Evolutionary conservation across 2,797 vertebrate genomes (phyloP).

Genomic region (Sebastes vulpes): DNA sequence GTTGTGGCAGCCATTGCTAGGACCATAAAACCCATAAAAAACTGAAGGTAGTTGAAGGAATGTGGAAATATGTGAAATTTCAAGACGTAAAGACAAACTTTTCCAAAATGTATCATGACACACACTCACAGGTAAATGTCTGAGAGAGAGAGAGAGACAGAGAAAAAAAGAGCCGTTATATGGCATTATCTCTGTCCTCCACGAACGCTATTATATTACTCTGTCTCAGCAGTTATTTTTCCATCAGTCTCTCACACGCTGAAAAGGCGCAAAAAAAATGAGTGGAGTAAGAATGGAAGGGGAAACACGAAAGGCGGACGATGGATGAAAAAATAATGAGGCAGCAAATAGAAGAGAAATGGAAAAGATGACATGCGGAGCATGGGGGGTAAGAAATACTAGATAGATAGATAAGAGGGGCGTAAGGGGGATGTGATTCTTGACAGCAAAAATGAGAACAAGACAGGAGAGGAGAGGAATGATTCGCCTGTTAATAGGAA

Average conservation of each 20-base stretch:
- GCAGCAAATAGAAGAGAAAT: constrained; percentile 2
- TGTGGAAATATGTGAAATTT: not conserved
- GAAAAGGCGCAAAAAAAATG: constrained; percentile 6
- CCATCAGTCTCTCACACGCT: not conserved
- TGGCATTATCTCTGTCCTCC: constrained; percentile 17
- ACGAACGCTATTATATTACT: constrained; percentile 5
- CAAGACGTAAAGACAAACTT: not conserved
- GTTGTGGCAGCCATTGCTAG: not conserved
- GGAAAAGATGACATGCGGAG: not conserved
- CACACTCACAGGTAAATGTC: not conserved
- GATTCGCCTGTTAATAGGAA: constrained; percentile 41
- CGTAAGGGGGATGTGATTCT: not conserved
- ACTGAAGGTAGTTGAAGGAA: not conserved
- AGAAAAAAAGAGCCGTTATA: not conserved
- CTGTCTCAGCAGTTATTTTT: constrained; percentile 25
- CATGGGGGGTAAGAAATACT: not conserved
- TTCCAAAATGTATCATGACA: not conserved
- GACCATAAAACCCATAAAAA: not conserved
- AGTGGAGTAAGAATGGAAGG: not conserved
- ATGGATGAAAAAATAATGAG: constrained; percentile 3
- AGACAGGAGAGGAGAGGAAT: constrained; percentile 24
- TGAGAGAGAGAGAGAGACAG: not conserved
- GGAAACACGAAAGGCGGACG: constrained; percentile 5
- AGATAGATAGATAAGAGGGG: not conserved
- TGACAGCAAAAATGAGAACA: constrained; percentile 17